phyloP scores from a whole-genome alignment of 37 sponge, comb jelly and placozoan species.

The Diacarnus erythraeanus region DNA sequence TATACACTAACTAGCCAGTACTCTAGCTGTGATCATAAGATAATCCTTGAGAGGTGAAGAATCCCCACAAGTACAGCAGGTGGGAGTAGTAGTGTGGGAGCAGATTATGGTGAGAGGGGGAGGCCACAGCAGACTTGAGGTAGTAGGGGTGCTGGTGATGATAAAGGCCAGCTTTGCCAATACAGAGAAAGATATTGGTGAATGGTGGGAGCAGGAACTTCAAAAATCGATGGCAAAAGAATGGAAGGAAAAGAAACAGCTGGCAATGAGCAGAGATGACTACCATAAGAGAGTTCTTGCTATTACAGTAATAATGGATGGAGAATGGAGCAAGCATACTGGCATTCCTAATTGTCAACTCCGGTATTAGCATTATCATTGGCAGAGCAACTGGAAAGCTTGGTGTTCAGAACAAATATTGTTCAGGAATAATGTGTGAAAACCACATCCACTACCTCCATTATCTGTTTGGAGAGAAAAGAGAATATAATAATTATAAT shows the following conservation, averaged over 20 bases:
- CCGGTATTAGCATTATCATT: too few species aligned
- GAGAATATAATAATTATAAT: too few species aligned
- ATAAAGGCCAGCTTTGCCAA: neutral
- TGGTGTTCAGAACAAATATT: too few species aligned
- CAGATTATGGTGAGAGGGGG: slow-evolving; percentile 64
- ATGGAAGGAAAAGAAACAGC: slow-evolving; percentile 15
- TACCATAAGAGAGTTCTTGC: slow-evolving; percentile 27
- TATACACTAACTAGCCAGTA: too few species aligned
- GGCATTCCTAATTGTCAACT: too few species aligned
- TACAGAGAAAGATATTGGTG: slow-evolving; percentile 22
- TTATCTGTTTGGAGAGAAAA: too few species aligned
- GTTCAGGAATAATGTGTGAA: too few species aligned
- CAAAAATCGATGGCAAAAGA: slow-evolving; percentile 12
- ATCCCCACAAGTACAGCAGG: neutral
- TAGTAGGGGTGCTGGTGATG: slow-evolving; percentile 1
- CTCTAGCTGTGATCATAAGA: too few species aligned
- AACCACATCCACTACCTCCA: too few species aligned
- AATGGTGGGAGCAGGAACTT: slow-evolving; percentile 4
- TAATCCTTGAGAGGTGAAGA: neutral
- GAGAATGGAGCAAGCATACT: slow-evolving; percentile 46
- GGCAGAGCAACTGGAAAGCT: too few species aligned
- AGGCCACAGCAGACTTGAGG: slow-evolving; percentile 23
- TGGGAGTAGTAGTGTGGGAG: slow-evolving; percentile 48
- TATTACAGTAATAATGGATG: slow-evolving; percentile 31
- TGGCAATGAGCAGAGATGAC: slow-evolving; percentile 13